Percentiles rank a stretch among this genome's conserved stretches.
These are phyloP conservation scores for Pampusana beccarii DNA, from an alignment of 2,113 vertebrate genomes.

Conservation along the genomic window DNA sequence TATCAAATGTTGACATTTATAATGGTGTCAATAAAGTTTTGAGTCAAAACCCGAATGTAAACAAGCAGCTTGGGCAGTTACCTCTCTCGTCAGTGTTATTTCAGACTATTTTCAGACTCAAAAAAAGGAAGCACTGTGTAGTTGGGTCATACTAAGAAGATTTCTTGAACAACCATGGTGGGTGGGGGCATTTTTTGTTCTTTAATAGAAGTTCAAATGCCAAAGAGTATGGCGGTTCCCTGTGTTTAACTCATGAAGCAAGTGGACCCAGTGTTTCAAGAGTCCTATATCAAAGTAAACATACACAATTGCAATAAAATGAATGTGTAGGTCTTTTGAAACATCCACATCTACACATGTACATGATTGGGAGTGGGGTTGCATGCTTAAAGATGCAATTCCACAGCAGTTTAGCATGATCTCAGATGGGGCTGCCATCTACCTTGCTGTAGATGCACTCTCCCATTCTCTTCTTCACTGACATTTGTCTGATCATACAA, in stretches of 20 bases:
- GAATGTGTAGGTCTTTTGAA: neutral
- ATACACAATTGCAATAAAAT: neutral
- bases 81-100: neutral
- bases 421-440: neutral
- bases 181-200: neutral
- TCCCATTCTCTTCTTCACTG: neutral
- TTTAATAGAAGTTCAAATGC: neutral
- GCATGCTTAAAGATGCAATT: neutral
- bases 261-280: neutral
- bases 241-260: neutral
- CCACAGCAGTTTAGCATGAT: neutral
- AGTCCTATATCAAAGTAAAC: neutral
- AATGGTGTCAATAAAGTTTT: conserved; percentile 35
- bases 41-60: conserved; percentile 18
- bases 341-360: neutral
- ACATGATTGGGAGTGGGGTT: neutral
- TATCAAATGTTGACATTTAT: conserved; percentile 53
- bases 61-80: neutral
- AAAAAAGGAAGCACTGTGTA: neutral
- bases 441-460: neutral
- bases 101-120: neutral
- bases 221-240: neutral
- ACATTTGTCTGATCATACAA: neutral
- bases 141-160: neutral
- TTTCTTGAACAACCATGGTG: neutral